Percentiles rank a stretch among this genome's conserved stretches.
phyloP scores from a whole-genome alignment of 2,888 invertebrate genomes.

The Phaonia tiefii region DNA sequence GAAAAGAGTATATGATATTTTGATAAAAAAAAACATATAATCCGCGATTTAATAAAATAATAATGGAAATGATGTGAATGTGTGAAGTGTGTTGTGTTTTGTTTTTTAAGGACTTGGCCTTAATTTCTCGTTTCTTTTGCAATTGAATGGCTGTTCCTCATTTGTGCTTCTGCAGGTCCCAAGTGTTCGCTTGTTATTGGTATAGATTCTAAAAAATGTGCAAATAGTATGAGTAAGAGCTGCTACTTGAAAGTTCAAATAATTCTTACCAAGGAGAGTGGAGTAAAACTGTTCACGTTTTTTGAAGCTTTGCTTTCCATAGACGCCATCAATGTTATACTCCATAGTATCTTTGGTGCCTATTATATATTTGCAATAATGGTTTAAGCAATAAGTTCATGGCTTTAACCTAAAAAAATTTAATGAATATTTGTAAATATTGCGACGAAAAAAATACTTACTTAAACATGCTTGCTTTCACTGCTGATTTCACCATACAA shows the following conservation, averaged over 20 bases:
- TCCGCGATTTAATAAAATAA: no score
- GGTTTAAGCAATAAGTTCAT: conserved; percentile 26
- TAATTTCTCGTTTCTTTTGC: no score
- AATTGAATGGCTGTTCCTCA: conserved; percentile 17
- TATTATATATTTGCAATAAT: conserved; percentile 37
- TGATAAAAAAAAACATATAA: no score
- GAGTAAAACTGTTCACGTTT: conserved; percentile 21
- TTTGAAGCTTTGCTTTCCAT: conserved; percentile 43
- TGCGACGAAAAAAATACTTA: background rate
- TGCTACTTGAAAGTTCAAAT: background rate
- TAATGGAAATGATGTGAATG: no score
- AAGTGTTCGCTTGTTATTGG: no score
- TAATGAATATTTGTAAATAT: background rate
- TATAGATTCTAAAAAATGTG: background rate
- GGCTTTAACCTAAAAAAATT: conserved; percentile 16
- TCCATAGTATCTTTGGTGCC: conserved; percentile 18
- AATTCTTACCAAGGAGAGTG: conserved; percentile 27
- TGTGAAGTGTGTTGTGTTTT: no score
- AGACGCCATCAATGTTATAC: conserved; percentile 43
- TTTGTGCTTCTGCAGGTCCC: conserved; percentile 37
- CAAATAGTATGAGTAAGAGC: conserved; percentile 1
- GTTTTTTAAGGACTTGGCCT: no score
- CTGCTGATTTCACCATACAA: conserved; percentile 19
- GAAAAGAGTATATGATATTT: no score
- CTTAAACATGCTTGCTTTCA: conserved; percentile 13